phyloP scores from a whole-genome alignment of 2,888 invertebrate species.

The Eurytoma adleriae region DNA sequence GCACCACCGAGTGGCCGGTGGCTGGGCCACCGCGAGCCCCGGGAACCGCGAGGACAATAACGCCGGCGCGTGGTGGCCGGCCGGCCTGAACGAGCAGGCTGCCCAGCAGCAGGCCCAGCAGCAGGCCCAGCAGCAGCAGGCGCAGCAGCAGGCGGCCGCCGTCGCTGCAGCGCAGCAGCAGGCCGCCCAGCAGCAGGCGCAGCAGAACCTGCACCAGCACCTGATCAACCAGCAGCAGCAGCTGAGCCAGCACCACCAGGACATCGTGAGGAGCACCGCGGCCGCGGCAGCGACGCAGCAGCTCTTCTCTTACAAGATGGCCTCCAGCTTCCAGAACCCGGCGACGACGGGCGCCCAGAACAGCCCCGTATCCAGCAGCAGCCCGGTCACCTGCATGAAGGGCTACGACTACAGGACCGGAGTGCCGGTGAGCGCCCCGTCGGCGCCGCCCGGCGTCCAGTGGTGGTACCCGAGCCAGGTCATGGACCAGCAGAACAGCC shows the following conservation, averaged over 20 bases:
- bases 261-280: conserved; percentile 79
- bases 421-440: conserved; percentile 70
- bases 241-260: conserved; percentile 75
- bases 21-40: conserved; percentile 76
- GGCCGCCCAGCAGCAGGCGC: conserved; percentile 77
- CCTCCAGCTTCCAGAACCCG: conserved; percentile 87
- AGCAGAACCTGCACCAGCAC: conserved; percentile 76
- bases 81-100: conserved; percentile 75
- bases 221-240: conserved; percentile 73
- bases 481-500: conserved; percentile 80
- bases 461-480: conserved; percentile 88
- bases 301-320: conserved; percentile 91
- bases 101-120: conserved; percentile 66
- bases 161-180: conserved; percentile 75
- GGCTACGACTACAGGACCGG: conserved; percentile 86
- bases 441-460: conserved; percentile 78
- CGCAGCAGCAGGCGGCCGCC: conserved; percentile 76
- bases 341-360: conserved; percentile 82
- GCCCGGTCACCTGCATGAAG: conserved; percentile 78
- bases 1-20: conserved; percentile 82
- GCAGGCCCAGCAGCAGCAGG: conserved; percentile 75
- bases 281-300: conserved; percentile 82
- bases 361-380: conserved; percentile 80
- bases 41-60: conserved; percentile 77
- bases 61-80: conserved; percentile 74